Percentiles rank a stretch among this genome's conserved stretches.
phyloP scores from a whole-genome alignment of 2,888 invertebrate species.

The Tethea ocularis region DNA sequence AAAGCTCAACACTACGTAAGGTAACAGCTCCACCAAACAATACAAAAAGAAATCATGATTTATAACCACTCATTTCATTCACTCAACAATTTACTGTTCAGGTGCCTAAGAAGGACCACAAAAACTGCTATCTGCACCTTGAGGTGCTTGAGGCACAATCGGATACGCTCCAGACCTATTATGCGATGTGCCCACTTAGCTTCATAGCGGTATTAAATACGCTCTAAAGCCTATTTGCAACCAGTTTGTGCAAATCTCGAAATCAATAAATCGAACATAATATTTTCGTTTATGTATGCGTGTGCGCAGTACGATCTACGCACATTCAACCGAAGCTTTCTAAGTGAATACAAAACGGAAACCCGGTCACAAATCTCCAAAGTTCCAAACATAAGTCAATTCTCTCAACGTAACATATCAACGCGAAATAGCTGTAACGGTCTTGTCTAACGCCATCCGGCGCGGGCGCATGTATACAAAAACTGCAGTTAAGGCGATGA shows the following conservation, averaged over 20 bases:
- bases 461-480: conserved; percentile 1
- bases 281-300: background rate
- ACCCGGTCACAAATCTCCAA: conserved; percentile 1
- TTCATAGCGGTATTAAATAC: background rate
- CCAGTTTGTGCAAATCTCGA: background rate
- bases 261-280: background rate
- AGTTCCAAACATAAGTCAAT: background rate
- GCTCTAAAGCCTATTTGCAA: no score
- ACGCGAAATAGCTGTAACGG: background rate
- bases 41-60: no score
- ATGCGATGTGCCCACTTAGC: no score
- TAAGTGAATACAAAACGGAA: conserved; percentile 3
- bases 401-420: background rate
- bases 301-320: background rate
- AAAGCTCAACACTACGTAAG: no score
- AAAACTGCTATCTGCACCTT: no score
- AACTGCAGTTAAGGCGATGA: conserved; percentile 4
- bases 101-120: no score
- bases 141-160: no score
- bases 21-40: no score
- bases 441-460: background rate
- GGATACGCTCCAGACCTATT: no score
- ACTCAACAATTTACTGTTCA: no score
- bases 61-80: no score
- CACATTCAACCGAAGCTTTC: conserved; percentile 3